Conservation (phyloP, 2,113 vertebrate species). For the Donacobius atricapilla region DNA sequence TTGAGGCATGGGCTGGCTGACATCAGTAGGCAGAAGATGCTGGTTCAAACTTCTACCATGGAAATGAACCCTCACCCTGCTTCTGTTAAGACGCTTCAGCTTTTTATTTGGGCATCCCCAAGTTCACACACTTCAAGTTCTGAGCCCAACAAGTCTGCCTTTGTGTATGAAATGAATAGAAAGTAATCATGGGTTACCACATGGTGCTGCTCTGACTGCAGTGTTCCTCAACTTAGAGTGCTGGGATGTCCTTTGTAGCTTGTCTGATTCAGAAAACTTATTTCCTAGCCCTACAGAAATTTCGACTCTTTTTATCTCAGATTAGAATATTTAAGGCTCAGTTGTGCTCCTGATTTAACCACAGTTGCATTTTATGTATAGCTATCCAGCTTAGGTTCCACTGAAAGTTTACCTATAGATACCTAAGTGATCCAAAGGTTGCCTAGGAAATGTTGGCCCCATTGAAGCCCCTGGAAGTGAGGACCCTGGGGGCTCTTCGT, state of each 20-base stretch:
- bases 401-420: background rate
- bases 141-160: background rate
- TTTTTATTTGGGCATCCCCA: background rate
- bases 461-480: background rate
- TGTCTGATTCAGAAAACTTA: background rate
- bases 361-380: background rate
- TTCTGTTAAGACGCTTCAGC: background rate
- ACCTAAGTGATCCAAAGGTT: background rate
- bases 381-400: background rate
- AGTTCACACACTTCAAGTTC: background rate
- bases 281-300: background rate
- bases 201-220: background rate
- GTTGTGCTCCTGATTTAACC: background rate
- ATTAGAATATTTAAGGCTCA: background rate
- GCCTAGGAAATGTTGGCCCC: background rate
- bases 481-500: background rate
- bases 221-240: background rate
- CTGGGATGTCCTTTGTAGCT: background rate
- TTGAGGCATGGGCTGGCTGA: background rate
- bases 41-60: background rate
- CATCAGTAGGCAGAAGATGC: background rate
- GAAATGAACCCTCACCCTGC: background rate
- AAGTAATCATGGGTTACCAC: background rate
- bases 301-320: background rate
- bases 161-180: background rate